Percentiles rank a stretch among this genome's conserved stretches.
Conservation (phyloP, 1,140 invertebrate species). For the Heliconius nattereri region DNA sequence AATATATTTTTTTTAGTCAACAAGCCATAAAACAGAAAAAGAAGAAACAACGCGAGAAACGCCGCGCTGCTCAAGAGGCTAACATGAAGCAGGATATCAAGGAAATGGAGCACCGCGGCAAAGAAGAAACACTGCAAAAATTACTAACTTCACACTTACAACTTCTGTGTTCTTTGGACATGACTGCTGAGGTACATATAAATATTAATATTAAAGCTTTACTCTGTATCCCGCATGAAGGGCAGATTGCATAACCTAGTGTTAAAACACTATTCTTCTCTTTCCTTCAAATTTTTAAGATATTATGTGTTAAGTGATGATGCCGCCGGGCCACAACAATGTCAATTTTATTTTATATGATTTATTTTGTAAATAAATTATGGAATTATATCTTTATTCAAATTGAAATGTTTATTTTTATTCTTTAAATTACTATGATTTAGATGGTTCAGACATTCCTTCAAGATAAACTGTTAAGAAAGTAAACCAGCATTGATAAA, state of each 20-base stretch:
- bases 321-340: too few species aligned
- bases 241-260: too few species aligned
- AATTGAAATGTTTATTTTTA: too few species aligned
- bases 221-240: too few species aligned
- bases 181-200: conserved; percentile 62
- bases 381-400: too few species aligned
- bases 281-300: too few species aligned
- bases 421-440: too few species aligned
- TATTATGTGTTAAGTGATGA: too few species aligned
- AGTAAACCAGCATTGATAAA: neutral
- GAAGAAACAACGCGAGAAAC: conserved; percentile 62
- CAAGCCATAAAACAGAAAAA: conserved; percentile 63
- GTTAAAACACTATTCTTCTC: too few species aligned
- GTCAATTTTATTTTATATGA: too few species aligned
- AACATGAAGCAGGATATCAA: conserved; percentile 68
- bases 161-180: conserved; percentile 64
- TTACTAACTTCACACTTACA: conserved; percentile 64
- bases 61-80: conserved; percentile 57
- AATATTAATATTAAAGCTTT: neutral
- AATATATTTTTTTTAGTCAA: conserved; percentile 44
- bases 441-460: neutral
- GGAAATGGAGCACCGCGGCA: conserved; percentile 54
- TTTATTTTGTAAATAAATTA: too few species aligned
- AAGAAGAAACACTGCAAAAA: conserved; percentile 61
- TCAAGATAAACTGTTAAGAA: neutral